Base-by-base conservation (phyloP, 1,140 invertebrate species). In the Chionoecetes opilio region DNA sequence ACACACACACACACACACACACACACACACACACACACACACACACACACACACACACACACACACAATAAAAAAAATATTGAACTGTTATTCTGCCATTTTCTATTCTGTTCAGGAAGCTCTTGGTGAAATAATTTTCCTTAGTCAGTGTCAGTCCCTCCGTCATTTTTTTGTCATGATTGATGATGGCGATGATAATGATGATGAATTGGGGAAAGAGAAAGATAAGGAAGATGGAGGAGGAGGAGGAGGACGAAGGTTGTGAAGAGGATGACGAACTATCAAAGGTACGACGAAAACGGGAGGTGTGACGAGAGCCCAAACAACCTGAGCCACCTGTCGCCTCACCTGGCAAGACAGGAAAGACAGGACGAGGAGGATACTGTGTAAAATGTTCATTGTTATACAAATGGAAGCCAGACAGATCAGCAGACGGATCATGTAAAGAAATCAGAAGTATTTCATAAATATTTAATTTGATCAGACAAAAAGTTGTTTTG, bases 1-100 rank as follows among this genome's bases (percentile, higher is more conserved):
- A 75, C 63, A 75, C 63, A 75, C 63, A 75, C 63, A 75, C 63
- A 75, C 63, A 75, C 63, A 75, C 63, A 75, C 63, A 75, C 63
- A 75, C 63, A 75, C 63, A 75, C 63, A 75, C 63, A 75, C 63
- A 75, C 63, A 75, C 63, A 75, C 63, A 75, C 63, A 75, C 63
- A 75, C 63, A 75, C 63, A 75, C 53, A 75, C 53, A 75, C 53
- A 75, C 53, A 75, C 53, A 75, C 53, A 75, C 21, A 75, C 53
- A 75, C 63, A 75, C 63, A n/a, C 8, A 21, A n/a, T 21, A n/a
- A 75, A n/a, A n/a, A 53, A 53, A 53, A 9, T 11, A 53, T 53
- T 17, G 11, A 2, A 14, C 0, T 53, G 46, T 53, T 53, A 53
- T 53, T 2, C 21, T 14, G 11, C 21, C 21, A 53, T 53, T 53